These are phyloP conservation scores for Oophaga pumilio DNA, from an alignment of 2,113 vertebrate species.

Conservation along the genomic window DNA sequence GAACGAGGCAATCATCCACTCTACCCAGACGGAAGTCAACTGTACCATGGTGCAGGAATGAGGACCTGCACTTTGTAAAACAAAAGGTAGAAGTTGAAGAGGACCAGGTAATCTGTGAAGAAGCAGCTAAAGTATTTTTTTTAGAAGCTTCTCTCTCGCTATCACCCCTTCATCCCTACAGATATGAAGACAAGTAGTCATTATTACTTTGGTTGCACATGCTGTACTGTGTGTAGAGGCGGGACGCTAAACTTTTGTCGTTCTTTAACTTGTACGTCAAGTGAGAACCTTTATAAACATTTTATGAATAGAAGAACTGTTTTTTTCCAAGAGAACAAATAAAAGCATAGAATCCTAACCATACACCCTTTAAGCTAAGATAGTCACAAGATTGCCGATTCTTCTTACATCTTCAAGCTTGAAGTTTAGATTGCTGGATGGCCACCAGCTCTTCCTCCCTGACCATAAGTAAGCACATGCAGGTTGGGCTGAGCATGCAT, in stretches of 20 bases:
- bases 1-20: constrained; percentile 57
- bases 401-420: background rate
- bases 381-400: background rate
- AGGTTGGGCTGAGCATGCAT: background rate
- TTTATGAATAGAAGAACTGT: too few species aligned
- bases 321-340: too few species aligned
- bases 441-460: background rate
- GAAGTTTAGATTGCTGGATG: background rate
- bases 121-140: background rate
- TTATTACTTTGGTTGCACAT: background rate
- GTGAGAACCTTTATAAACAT: too few species aligned
- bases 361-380: background rate
- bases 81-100: background rate
- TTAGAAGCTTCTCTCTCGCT: background rate
- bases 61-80: background rate
- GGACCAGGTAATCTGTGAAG: constrained; percentile 12
- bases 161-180: background rate
- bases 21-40: constrained; percentile 70
- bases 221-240: background rate
- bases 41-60: constrained; percentile 69
- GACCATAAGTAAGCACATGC: background rate
- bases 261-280: too few species aligned
- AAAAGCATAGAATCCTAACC: background rate
- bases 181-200: background rate
- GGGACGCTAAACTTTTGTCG: too few species aligned